phyloP scores from a whole-genome alignment of 2,113 vertebrate genomes.

The Alligator sinensis region DNA sequence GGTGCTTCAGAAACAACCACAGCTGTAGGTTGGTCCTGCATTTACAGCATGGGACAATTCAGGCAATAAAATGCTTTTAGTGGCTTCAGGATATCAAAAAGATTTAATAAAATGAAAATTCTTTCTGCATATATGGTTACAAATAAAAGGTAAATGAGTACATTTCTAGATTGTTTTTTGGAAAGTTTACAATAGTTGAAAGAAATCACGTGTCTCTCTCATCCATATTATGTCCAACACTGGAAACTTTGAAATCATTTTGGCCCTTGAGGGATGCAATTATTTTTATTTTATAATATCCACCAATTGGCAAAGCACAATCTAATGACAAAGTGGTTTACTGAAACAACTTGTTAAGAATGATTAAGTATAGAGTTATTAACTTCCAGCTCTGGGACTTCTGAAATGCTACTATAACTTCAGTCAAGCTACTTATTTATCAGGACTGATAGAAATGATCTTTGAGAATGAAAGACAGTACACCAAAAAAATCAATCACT shows the following conservation, averaged over 20 bases:
- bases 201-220: not conserved
- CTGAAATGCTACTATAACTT: not conserved
- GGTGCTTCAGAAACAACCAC: not conserved
- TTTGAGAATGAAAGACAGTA: not conserved
- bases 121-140: not conserved
- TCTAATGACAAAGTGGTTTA: not conserved
- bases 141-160: not conserved
- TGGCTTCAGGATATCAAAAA: not conserved
- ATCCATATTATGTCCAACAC: not conserved
- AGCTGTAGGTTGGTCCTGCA: not conserved
- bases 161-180: not conserved
- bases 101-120: not conserved
- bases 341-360: not conserved
- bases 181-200: not conserved
- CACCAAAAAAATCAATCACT: conserved; percentile 11
- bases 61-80: not conserved
- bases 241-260: not conserved
- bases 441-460: fast-evolving
- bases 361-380: not conserved
- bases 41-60: not conserved
- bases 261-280: not conserved
- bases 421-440: not conserved
- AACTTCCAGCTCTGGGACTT: not conserved
- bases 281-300: not conserved
- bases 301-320: not conserved